Percentiles rank a stretch among this genome's conserved stretches.
phyloP scores from a whole-genome alignment of 2,113 vertebrate species.

The Puffinus mauretanicus region DNA sequence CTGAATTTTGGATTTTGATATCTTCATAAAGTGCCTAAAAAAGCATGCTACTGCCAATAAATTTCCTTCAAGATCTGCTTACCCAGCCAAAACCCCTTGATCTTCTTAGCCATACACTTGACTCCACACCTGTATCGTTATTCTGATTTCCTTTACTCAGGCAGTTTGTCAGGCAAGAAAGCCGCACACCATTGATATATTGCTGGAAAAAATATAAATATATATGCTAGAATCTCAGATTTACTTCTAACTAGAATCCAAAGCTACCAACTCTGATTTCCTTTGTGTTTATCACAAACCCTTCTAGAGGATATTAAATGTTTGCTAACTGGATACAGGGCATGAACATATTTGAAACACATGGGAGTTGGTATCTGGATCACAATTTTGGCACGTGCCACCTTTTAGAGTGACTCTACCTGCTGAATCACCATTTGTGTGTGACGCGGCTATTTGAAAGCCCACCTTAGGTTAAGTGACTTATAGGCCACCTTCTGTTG shows the following conservation, averaged over 20 bases:
- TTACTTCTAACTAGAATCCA: not conserved
- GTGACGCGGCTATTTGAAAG: not conserved
- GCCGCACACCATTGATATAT: not conserved
- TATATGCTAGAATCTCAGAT: not conserved
- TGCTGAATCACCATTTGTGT: too few relatives aligned
- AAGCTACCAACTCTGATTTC: not conserved
- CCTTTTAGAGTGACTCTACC: not conserved
- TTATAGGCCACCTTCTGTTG: not conserved
- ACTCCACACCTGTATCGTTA: too few relatives aligned
- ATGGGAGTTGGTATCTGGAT: fast-evolving
- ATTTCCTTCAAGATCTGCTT: not conserved
- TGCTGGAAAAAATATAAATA: not conserved
- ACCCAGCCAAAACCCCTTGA: not conserved
- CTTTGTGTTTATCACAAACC: not conserved
- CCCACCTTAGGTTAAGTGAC: not conserved
- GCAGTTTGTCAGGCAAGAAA: too few relatives aligned
- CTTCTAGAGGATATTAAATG: not conserved
- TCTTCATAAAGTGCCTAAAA: not conserved
- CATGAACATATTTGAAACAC: not conserved
- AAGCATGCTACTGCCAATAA: not conserved
- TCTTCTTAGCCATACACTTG: not conserved
- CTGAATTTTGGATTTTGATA: not conserved
- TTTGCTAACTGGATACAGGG: not conserved
- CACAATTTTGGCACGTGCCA: not conserved
- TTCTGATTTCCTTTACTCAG: not conserved